Conservation (phyloP, 1,140 invertebrate genomes). For the Bombus cullumanus region DNA sequence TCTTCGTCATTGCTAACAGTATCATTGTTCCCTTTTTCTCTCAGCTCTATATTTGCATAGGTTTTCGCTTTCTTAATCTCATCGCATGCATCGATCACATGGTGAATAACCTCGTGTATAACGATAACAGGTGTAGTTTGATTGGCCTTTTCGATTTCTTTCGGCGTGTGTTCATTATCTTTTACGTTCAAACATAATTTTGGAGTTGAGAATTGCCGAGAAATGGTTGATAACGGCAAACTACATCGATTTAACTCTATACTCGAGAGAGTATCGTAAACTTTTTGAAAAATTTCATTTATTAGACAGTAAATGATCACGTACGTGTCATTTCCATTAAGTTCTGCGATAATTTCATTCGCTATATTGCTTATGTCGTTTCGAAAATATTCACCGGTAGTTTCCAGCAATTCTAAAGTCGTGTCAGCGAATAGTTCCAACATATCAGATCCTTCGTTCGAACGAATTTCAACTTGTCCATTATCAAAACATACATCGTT, state of each 20-base stretch:
- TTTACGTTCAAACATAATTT: background rate
- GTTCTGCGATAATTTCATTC: constrained; percentile 76
- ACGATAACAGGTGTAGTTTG: background rate
- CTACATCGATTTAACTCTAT: background rate
- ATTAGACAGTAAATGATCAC: constrained; percentile 67
- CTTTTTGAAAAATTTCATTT: constrained; percentile 67
- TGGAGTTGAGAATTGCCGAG: constrained; percentile 1
- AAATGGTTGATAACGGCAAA: background rate
- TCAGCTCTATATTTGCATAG: background rate
- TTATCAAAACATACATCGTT: background rate
- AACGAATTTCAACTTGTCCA: constrained; percentile 2
- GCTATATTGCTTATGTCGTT: constrained; percentile 74
- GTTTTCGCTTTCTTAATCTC: background rate
- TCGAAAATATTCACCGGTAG: constrained; percentile 70
- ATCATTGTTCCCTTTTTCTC: background rate
- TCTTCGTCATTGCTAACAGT: background rate
- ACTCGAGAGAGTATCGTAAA: constrained; percentile 23
- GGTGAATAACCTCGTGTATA: constrained; percentile 74
- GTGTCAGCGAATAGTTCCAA: constrained; percentile 69
- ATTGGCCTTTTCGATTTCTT: too few species aligned
- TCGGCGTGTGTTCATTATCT: background rate
- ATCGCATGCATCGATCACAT: constrained; percentile 66
- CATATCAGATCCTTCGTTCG: constrained; percentile 70
- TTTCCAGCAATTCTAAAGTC: constrained; percentile 65
- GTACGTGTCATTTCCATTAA: constrained; percentile 68